Evolutionary conservation across 2,113 vertebrate genomes (phyloP), one percentile per base, ranked within the genome.

Genomic region (Pterocles burchelli): DNA sequence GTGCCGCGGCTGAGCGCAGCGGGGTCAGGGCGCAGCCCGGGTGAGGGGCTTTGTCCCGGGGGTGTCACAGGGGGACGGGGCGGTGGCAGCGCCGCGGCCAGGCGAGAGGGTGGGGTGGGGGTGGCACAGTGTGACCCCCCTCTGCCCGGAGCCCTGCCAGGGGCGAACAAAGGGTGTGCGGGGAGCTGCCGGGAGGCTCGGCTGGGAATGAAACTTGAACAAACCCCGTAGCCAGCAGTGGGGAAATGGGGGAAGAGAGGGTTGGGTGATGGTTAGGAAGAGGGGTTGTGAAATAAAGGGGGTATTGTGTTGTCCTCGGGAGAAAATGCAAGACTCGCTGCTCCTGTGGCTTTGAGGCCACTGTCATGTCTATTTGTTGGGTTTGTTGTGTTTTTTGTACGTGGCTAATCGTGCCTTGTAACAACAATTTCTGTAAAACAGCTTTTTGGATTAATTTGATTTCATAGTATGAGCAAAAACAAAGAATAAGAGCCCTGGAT

Each of bases 151-250:
- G 62, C 87, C 91, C 88, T 17, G 45, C 77, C 15, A 48, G 55
- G 7, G 17, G 13, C 8, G 95, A 97, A 97, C 96, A 97, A 97
- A 97, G 96, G 70, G 95, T 25, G 92, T 49, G 85, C 79, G 11
- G 14, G 34, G 80, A 94, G 74, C 89, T 45, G 38, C 4, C 36
- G 72, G 83, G 74, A 54, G 92, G 29, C 58, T 71, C 38, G 66
- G 41, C 7, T 76, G 28, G 20, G 2, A 19, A 58, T 41, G 57
- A 5, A 95, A 95, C 91, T 96, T 72, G 20, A 51, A 25, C 29
- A 38, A 43, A 22, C 11, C 29, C 36, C 10, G 17, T 31, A 45
- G 45, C 88, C 26, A 58, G 77, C 81, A 7, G 77, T 5, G 13
- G 70, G 18, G 43, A 20, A 59, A 1, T 3, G 84, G 46, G 24